Conservation (phyloP, 2,113 vertebrate species). For the Dermatemys mawii region DNA sequence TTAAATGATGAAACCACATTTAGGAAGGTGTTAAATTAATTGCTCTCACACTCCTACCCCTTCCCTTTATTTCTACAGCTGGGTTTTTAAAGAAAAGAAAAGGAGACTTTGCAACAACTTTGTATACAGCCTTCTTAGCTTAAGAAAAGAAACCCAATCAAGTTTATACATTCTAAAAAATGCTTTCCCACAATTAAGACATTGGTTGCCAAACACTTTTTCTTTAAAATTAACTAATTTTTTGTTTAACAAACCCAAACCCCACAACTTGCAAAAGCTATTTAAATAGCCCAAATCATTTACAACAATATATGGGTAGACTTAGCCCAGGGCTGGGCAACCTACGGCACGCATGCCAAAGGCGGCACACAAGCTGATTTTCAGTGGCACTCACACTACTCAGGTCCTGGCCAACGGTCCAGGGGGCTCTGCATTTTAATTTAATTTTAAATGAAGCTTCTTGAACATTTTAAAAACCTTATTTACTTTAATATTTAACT, state of each 20-base stretch:
- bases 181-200: neutral
- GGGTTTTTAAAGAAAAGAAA: neutral
- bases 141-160: neutral
- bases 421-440: too few relatives aligned
- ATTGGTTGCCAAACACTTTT: neutral
- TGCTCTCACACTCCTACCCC: neutral
- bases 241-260: neutral
- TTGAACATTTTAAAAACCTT: too few relatives aligned
- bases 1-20: neutral
- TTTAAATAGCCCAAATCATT: too few relatives aligned
- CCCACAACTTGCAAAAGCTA: neutral
- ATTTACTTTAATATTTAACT: too few relatives aligned
- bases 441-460: too few relatives aligned
- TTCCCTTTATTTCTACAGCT: neutral
- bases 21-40: neutral
- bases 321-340: too few relatives aligned
- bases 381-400: too few relatives aligned
- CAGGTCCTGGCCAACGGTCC: too few relatives aligned
- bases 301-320: rapidly evolving
- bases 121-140: neutral
- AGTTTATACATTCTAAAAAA: neutral
- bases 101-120: neutral
- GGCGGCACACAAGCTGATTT: too few relatives aligned
- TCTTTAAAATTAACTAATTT: neutral
- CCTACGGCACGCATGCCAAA: too few relatives aligned